phyloP scores from a whole-genome alignment of 1,140 invertebrate species.

The Paralvinella palmiformis region DNA sequence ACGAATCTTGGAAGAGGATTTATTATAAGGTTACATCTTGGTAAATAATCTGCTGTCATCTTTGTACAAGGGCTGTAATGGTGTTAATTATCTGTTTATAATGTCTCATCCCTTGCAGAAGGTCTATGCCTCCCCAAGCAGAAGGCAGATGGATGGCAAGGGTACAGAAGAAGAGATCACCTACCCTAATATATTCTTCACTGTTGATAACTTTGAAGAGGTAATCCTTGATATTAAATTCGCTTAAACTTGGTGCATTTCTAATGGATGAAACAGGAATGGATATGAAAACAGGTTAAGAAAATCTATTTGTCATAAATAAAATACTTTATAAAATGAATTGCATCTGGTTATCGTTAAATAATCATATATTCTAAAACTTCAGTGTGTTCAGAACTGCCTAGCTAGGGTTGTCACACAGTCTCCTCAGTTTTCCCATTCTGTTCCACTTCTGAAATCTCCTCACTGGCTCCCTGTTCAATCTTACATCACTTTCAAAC shows the following conservation, averaged over 20 bases:
- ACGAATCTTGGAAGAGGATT: no score
- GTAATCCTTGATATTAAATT: slow-evolving; percentile 52
- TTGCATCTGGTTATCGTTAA: no score
- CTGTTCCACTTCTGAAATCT: no score
- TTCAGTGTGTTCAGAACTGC: no score
- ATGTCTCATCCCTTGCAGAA: slow-evolving; percentile 53
- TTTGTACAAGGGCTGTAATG: slow-evolving; percentile 11
- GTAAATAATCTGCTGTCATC: no score
- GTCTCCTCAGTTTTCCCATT: no score
- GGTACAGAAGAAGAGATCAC: slow-evolving; percentile 97
- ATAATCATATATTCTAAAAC: no score
- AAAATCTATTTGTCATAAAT: neutral
- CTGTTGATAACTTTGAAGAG: slow-evolving; percentile 99
- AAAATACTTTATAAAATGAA: neutral
- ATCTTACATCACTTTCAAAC: no score
- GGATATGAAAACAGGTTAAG: neutral
- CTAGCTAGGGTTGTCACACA: no score
- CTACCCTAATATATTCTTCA: slow-evolving; percentile 98
- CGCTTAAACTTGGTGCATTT: neutral
- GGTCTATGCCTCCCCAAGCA: slow-evolving; percentile 95
- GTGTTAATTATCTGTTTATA: slow-evolving; percentile 8
- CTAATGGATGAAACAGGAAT: neutral
- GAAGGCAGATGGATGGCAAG: slow-evolving; percentile 94
- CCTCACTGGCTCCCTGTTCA: no score
- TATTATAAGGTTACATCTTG: no score